phyloP scores from a whole-genome alignment of 1,140 invertebrate species.

The Pogonomyrmex californicus region DNA sequence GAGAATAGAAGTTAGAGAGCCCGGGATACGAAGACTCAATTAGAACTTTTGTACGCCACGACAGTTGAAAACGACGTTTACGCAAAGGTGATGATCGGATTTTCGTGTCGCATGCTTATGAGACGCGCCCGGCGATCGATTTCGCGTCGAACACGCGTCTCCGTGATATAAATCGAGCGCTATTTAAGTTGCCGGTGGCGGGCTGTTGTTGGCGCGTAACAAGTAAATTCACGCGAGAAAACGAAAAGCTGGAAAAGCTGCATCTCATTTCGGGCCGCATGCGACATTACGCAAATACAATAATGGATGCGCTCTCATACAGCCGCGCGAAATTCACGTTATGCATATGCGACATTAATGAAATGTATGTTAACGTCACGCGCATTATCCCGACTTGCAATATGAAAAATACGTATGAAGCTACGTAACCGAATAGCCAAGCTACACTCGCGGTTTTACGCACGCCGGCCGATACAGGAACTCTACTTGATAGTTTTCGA shows the following conservation, averaged over 20 bases:
- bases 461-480: background rate
- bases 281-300: constrained; percentile 26
- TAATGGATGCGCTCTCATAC: constrained; percentile 2
- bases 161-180: constrained; percentile 13
- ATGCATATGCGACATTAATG: constrained; percentile 13
- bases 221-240: constrained; percentile 20
- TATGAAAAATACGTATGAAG: constrained; percentile 40
- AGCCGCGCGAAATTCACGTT: constrained; percentile 11
- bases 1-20: constrained; percentile 70
- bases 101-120: constrained; percentile 39
- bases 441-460: constrained; percentile 18
- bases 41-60: constrained; percentile 64
- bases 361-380: constrained; percentile 28
- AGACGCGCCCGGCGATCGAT: constrained; percentile 12
- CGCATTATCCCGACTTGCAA: background rate
- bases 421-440: background rate
- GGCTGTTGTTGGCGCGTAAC: background rate
- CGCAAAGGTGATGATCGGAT: constrained; percentile 57
- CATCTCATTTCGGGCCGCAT: background rate
- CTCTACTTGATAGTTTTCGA: constrained; percentile 46
- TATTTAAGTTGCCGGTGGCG: background rate
- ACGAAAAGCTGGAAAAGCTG: constrained; percentile 13
- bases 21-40: constrained; percentile 65
- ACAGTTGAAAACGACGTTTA: constrained; percentile 69
- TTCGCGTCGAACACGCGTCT: background rate